A percentile compares a stretch with the other conserved stretches of the same genome.
Conservation (phyloP, 37 sponge, comb jelly and placozoan species). For the Beroe ovata region DNA sequence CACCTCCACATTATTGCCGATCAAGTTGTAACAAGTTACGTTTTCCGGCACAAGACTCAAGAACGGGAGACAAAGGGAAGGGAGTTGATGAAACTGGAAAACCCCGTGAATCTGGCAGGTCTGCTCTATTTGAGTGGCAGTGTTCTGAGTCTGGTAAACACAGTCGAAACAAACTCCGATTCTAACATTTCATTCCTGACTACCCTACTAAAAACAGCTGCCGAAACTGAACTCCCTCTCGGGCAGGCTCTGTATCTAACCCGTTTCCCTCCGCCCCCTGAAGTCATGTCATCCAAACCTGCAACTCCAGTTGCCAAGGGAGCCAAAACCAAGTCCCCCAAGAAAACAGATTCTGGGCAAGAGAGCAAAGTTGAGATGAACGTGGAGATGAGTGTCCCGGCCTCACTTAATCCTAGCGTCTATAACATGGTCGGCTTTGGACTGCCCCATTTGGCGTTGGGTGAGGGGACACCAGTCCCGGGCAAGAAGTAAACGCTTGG, state of each 20-base stretch:
- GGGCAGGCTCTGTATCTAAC: conserved; percentile 39
- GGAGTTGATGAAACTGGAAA: not conserved
- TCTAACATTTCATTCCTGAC: conserved; percentile 4
- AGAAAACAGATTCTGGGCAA: conserved; percentile 2
- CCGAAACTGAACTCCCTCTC: not conserved
- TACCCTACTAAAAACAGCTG: conserved; percentile 5
- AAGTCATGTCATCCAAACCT: not conserved
- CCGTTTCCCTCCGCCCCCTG: conserved; percentile 24
- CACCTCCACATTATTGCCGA: conserved; percentile 31
- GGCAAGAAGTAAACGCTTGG: conserved; percentile 58
- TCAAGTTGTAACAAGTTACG: not conserved
- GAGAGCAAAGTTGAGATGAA: not conserved
- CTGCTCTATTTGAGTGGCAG: conserved; percentile 26
- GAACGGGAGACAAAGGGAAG: not conserved
- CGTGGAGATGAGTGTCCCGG: conserved; percentile 17
- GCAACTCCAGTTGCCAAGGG: not conserved
- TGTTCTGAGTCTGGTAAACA: conserved; percentile 29
- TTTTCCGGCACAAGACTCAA: not conserved
- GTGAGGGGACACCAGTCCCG: not conserved
- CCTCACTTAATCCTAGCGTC: not conserved
- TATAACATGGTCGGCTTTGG: conserved; percentile 53
- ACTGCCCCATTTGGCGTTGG: conserved; percentile 21
- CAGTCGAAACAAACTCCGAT: conserved; percentile 43
- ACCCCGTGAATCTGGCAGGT: conserved; percentile 22
- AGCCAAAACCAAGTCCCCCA: conserved; percentile 28